Conservation (phyloP, 2,888 invertebrate genomes). For the Acanthosepion lycidas region DNA sequence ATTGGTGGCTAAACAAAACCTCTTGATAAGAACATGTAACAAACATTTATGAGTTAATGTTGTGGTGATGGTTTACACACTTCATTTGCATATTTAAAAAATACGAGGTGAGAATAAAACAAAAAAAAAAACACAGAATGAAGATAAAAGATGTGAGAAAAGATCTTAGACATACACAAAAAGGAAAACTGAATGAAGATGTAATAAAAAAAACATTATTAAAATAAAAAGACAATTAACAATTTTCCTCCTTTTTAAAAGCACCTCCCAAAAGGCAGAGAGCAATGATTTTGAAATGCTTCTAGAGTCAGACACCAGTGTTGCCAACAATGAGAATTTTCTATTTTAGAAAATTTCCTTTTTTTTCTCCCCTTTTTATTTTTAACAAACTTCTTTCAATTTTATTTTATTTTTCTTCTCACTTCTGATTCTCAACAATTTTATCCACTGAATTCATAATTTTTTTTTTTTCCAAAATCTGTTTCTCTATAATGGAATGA, state of each 20-base stretch:
- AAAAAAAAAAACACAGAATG: too few relatives aligned
- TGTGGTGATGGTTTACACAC: background rate
- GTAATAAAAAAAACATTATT: background rate
- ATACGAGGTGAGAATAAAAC: background rate
- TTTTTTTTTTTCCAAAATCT: background rate
- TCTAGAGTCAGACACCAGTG: background rate
- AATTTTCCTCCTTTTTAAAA: too few relatives aligned
- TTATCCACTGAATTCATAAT: background rate
- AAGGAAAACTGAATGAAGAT: background rate
- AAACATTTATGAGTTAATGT: background rate
- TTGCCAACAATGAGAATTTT: background rate
- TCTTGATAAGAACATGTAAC: background rate
- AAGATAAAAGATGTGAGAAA: background rate
- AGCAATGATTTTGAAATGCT: background rate
- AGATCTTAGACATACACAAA: background rate
- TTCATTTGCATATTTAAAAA: constrained; percentile 4
- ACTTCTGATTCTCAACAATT: background rate
- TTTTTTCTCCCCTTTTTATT: background rate
- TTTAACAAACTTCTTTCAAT: background rate
- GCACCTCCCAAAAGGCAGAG: background rate
- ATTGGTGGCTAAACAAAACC: constrained; percentile 16
- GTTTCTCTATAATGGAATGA: constrained; percentile 5
- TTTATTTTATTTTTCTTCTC: background rate
- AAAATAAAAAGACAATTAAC: background rate
- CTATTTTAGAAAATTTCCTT: background rate